phyloP scores from a whole-genome alignment of 1,140 invertebrate species.

The Diorhabda carinulata region DNA sequence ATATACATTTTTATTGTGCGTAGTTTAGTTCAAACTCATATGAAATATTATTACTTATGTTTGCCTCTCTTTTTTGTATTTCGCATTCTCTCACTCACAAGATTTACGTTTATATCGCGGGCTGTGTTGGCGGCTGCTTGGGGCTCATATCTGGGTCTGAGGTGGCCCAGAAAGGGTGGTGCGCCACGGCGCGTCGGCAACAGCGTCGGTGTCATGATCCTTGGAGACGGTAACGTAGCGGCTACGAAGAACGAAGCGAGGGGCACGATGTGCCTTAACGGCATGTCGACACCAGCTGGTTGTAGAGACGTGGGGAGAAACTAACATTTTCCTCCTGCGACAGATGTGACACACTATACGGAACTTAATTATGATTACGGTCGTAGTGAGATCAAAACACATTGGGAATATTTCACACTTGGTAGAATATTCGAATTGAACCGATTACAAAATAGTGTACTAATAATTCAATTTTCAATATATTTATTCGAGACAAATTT shows the following conservation, averaged over 20 bases:
- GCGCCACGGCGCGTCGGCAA: slow-evolving; percentile 8
- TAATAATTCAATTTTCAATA: too few relatives aligned
- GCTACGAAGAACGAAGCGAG: slow-evolving; percentile 9
- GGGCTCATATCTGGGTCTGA: slow-evolving; percentile 22
- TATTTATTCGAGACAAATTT: too few relatives aligned
- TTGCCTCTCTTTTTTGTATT: background rate
- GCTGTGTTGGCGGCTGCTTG: slow-evolving; percentile 5
- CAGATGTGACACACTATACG: slow-evolving; percentile 9
- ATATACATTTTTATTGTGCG: too few relatives aligned
- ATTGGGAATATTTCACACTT: too few relatives aligned
- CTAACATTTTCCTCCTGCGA: slow-evolving; percentile 3
- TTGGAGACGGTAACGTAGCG: slow-evolving; percentile 11
- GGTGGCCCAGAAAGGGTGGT: slow-evolving; percentile 31
- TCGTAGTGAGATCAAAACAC: background rate
- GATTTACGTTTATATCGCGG: slow-evolving; percentile 18
- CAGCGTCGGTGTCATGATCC: slow-evolving; percentile 27
- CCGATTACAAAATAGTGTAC: too few relatives aligned
- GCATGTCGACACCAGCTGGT: slow-evolving; percentile 34
- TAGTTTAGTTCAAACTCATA: too few relatives aligned
- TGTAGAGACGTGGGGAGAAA: background rate
- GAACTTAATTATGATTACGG: background rate
- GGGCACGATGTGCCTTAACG: slow-evolving; percentile 28
- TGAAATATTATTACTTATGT: background rate
- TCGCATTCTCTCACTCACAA: background rate
- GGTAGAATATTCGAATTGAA: too few relatives aligned